Conservation (phyloP, 2,797 vertebrate species). For the Menidia menidia region DNA sequence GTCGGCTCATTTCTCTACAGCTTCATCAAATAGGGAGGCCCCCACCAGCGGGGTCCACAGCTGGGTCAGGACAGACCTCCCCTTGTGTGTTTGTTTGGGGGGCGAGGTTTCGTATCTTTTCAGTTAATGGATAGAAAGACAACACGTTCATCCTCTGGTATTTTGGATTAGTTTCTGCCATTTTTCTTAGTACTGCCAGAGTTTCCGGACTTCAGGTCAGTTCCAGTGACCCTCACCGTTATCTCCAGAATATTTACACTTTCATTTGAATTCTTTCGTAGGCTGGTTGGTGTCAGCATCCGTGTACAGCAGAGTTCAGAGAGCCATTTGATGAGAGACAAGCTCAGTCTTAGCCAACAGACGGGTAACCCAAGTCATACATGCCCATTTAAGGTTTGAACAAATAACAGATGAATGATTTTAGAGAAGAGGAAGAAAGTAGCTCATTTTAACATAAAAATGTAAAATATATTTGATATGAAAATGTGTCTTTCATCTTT, state of each 20-base stretch:
- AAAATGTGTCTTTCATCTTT: too few relatives aligned
- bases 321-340: not conserved
- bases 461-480: too few relatives aligned
- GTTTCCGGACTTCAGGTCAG: not conserved
- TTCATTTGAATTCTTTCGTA: not conserved
- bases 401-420: too few relatives aligned
- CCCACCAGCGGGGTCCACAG: conserved; percentile 1
- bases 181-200: not conserved
- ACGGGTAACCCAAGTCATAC: too few relatives aligned
- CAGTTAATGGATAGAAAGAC: conserved; percentile 10
- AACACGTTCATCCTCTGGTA: not conserved
- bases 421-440: too few relatives aligned
- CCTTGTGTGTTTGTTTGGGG: conserved; percentile 2
- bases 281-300: not conserved
- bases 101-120: conserved; percentile 23
- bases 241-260: not conserved
- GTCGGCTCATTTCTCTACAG: conserved; percentile 89
- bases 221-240: too few relatives aligned
- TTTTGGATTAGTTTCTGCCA: conserved; percentile 2
- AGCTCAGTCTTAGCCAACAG: not conserved
- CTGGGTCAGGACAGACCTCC: not conserved
- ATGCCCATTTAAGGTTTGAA: too few relatives aligned
- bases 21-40: conserved; percentile 86
- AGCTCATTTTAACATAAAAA: too few relatives aligned
- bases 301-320: not conserved